These are phyloP conservation scores for Percina caprodes DNA, from an alignment of 2,113 vertebrate genomes.

Conservation along the genomic window DNA sequence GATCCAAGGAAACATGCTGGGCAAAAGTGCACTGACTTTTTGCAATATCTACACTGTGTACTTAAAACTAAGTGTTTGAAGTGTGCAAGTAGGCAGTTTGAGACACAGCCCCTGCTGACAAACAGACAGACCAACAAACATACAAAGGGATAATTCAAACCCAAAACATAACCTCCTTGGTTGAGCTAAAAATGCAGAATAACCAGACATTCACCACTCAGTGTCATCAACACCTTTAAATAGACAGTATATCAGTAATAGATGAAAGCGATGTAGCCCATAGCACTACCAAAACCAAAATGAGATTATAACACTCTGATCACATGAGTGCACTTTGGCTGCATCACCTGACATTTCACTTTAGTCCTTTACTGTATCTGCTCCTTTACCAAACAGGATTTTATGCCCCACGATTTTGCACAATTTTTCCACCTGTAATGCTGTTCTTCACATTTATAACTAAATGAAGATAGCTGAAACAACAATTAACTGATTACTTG, in stretches of 20 bases:
- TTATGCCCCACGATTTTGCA: neutral
- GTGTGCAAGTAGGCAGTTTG: too few relatives aligned
- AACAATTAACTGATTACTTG: neutral
- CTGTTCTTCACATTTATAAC: neutral
- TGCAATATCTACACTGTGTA: too few relatives aligned
- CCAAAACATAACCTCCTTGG: too few relatives aligned
- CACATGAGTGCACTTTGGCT: slow-evolving; percentile 34
- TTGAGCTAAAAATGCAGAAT: neutral
- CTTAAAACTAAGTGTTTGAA: too few relatives aligned
- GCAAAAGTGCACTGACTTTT: too few relatives aligned
- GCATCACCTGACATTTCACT: slow-evolving; percentile 21
- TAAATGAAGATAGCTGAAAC: neutral
- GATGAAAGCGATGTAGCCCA: neutral
- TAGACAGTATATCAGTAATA: slow-evolving; percentile 1
- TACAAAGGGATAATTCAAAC: too few relatives aligned
- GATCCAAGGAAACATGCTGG: too few relatives aligned
- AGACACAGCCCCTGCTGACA: too few relatives aligned
- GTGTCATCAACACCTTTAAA: neutral
- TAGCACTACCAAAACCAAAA: slow-evolving; percentile 6
- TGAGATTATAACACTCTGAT: slow-evolving; percentile 29
- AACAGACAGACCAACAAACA: too few relatives aligned
- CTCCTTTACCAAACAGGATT: neutral
- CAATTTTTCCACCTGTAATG: neutral
- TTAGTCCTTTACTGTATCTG: neutral
- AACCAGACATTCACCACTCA: neutral